Evolutionary conservation across 2,888 invertebrate genomes (phyloP), one percentile per base, ranked within the genome.

Genomic region (Hypselothyrea guttata): DNA sequence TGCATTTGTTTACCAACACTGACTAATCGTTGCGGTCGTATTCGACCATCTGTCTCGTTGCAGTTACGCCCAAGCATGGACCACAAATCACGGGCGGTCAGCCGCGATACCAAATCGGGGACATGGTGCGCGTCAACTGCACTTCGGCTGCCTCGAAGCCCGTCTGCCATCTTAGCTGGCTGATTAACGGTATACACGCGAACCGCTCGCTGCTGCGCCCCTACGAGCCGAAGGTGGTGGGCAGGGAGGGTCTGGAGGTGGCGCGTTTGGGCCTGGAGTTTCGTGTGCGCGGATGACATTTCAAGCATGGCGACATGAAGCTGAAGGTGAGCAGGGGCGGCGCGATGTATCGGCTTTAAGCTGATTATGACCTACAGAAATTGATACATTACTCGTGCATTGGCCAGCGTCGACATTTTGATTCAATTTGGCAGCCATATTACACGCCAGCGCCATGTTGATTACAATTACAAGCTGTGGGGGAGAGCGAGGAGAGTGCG

Each of bases 281-380:
- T 90, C 93, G 93, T 88, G 95, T 95, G 76, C 93, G 93, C 84
- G 92, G 92, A 76, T 94, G 94, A 90, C 95, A 96, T 91, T 96
- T 96, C 91, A 93, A 93, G 88, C 92, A 93, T 84, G 95, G 96
- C 87, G 95, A 96, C 90, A 92, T 97, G 91, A 96, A 96, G 90
- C 92, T 96, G 85, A 96, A 96, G 92, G 93, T 93, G 79, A 87
- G 89, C 86, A 60, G 53, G 56, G 44, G 44, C 37, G 12, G 27
- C 40, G 15, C 15, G 18, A 8, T 12, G 56, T 46, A 51, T 58
- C 37, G 41, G 45, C 59, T 61, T 66, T 78, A 82, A 78, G 68
- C 78, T 71, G 82, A 78, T 79, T 78, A 78, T 56, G 5, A 15
- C 4, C 4, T 22, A 1, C 1, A 1, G 59, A 66, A 73, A 78